Percentiles rank a stretch among this genome's conserved stretches.
These are phyloP conservation scores for Thermophis baileyi DNA, from an alignment of 2,113 vertebrate species.

Conservation along the genomic window DNA sequence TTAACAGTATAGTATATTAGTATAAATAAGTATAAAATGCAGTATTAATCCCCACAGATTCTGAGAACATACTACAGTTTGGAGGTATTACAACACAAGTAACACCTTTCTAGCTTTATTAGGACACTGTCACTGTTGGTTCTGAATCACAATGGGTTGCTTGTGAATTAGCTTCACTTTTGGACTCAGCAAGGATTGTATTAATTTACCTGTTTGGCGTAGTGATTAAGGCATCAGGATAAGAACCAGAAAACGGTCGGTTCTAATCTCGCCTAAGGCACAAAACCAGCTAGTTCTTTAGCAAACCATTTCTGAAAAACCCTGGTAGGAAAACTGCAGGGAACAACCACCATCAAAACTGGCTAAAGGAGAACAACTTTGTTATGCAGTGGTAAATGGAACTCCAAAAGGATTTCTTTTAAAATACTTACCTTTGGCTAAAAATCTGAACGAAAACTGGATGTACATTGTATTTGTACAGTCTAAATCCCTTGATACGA, in stretches of 20 bases:
- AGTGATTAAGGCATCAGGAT: neutral
- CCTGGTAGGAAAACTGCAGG: neutral
- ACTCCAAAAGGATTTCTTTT: neutral
- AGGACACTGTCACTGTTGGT: neutral
- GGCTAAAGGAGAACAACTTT: neutral
- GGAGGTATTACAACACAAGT: neutral
- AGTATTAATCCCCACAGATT: neutral
- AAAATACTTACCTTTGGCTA: slow-evolving; percentile 86
- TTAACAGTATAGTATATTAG: neutral
- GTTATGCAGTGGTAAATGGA: neutral
- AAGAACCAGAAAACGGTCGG: neutral
- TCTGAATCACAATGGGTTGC: neutral
- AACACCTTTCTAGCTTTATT: neutral
- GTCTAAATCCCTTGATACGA: slow-evolving; percentile 91
- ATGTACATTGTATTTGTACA: slow-evolving; percentile 90
- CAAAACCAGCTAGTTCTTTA: neutral
- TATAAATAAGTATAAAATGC: neutral
- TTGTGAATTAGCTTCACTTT: neutral
- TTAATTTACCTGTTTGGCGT: neutral
- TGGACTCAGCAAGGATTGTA: neutral
- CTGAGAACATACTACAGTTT: neutral
- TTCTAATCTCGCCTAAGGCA: neutral
- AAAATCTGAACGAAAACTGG: slow-evolving; percentile 96
- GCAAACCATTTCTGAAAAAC: neutral
- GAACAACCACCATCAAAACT: neutral